A percentile compares a stretch with the other conserved stretches of the same genome.
Evolutionary conservation across 2,888 invertebrate species (phyloP).

Genomic region (Microctonus hyperodae): DNA sequence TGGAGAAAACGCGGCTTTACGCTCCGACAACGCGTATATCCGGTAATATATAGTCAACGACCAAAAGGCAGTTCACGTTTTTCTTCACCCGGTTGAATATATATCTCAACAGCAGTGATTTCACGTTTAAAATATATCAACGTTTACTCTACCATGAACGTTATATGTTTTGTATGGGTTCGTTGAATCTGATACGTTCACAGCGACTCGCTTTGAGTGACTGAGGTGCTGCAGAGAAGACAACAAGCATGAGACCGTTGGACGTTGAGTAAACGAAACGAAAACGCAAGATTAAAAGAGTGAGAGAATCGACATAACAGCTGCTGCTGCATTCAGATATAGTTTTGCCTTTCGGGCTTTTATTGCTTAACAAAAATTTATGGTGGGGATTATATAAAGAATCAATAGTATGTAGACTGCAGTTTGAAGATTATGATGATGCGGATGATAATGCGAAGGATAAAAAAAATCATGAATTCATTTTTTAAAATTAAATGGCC

Average conservation of each 20-base stretch:
- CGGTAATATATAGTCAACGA: slow-evolving; percentile 15
- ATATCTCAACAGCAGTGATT: background rate
- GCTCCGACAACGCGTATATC: slow-evolving; percentile 34
- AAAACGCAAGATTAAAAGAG: too few species aligned
- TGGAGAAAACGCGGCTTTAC: slow-evolving; percentile 28
- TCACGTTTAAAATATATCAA: background rate
- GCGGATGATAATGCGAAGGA: too few species aligned
- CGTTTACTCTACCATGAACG: too few species aligned
- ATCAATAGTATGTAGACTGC: too few species aligned
- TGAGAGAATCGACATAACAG: slow-evolving; percentile 23
- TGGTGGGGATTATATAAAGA: too few species aligned
- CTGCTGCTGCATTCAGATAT: slow-evolving; percentile 33
- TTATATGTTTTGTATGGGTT: background rate
- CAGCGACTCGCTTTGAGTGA: slow-evolving; percentile 34
- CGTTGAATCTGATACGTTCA: background rate
- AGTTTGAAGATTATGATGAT: too few species aligned
- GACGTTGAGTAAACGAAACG: slow-evolving; percentile 25
- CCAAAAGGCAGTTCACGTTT: background rate
- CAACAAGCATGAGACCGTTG: slow-evolving; percentile 8
- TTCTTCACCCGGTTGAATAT: background rate
- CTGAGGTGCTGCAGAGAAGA: slow-evolving; percentile 28
- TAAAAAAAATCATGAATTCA: too few species aligned
- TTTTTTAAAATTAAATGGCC: too few species aligned
- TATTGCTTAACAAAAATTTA: too few species aligned
- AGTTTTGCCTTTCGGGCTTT: slow-evolving; percentile 19